These are phyloP conservation scores for Vultur gryphus DNA, from an alignment of 2,797 vertebrate genomes.

Conservation along the genomic window DNA sequence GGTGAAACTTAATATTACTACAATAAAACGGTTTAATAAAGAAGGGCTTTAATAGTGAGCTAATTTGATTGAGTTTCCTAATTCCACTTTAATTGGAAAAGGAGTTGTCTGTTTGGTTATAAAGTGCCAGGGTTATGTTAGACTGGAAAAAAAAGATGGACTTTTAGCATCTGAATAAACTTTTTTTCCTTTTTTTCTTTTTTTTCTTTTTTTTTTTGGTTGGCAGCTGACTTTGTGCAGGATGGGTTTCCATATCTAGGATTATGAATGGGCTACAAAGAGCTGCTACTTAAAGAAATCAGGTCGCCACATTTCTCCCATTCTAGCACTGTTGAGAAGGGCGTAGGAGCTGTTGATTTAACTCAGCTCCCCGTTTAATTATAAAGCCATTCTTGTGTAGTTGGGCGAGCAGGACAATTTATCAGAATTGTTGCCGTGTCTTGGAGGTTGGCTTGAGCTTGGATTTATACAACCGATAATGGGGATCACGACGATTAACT, in stretches of 20 bases:
- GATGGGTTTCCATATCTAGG: conserved; percentile 50
- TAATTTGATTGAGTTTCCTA: conserved; percentile 84
- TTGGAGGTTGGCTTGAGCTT: conserved; percentile 27
- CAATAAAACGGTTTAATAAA: conserved; percentile 83
- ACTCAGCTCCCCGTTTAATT: conserved; percentile 60
- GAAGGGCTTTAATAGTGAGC: conserved; percentile 82
- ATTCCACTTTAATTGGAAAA: conserved; percentile 87
- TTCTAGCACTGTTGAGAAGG: conserved; percentile 41
- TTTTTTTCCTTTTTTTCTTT: not conserved
- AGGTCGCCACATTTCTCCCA: conserved; percentile 50
- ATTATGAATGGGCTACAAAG: conserved; percentile 44
- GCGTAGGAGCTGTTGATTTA: conserved; percentile 59
- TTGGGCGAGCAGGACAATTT: conserved; percentile 41
- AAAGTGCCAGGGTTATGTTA: conserved; percentile 70
- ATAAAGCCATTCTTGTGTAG: conserved; percentile 52
- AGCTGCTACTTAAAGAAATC: conserved; percentile 46
- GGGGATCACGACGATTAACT: conserved; percentile 44
- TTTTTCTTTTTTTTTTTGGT: not conserved
- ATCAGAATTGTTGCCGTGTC: conserved; percentile 33
- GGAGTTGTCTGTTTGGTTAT: conserved; percentile 74
- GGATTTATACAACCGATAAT: conserved; percentile 37
- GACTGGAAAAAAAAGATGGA: conserved; percentile 43
- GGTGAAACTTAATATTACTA: conserved; percentile 82
- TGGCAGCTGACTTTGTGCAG: conserved; percentile 37
- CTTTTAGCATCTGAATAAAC: conserved; percentile 65